phyloP scores from a whole-genome alignment of 2,113 vertebrate species.

The Cyanoramphus novaezelandiae region DNA sequence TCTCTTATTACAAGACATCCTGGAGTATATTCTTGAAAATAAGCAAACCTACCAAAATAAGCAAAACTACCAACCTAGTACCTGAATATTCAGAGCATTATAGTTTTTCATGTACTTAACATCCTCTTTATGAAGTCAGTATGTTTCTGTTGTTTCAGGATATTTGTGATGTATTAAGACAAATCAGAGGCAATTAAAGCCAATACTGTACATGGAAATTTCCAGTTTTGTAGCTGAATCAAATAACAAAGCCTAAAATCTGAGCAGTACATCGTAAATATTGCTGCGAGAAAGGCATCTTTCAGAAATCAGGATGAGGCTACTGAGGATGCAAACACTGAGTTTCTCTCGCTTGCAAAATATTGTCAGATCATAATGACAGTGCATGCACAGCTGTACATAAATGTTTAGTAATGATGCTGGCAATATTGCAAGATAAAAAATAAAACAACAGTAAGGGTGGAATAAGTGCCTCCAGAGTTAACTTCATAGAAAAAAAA shows the following conservation, averaged over 20 bases:
- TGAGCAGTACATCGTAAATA: background rate
- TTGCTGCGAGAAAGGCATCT: background rate
- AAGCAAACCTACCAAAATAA: background rate
- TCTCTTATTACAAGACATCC: background rate
- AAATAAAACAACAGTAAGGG: background rate
- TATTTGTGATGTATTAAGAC: background rate
- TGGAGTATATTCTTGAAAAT: background rate
- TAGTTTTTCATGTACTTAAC: background rate
- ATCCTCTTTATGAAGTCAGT: background rate
- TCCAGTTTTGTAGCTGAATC: background rate
- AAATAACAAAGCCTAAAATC: background rate
- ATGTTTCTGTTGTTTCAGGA: background rate
- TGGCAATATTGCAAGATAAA: background rate
- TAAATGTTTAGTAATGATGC: conserved; percentile 12
- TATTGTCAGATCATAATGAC: background rate
- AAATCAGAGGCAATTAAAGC: background rate
- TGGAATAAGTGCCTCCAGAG: background rate
- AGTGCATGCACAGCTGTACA: background rate
- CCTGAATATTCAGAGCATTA: background rate
- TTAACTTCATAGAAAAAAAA: background rate
- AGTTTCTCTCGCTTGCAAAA: background rate
- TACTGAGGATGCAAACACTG: background rate
- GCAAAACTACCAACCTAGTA: background rate
- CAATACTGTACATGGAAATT: background rate
- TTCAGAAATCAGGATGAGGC: background rate